Base-by-base conservation (phyloP, 2,113 vertebrate species). In the Phrynosoma platyrhinos region DNA sequence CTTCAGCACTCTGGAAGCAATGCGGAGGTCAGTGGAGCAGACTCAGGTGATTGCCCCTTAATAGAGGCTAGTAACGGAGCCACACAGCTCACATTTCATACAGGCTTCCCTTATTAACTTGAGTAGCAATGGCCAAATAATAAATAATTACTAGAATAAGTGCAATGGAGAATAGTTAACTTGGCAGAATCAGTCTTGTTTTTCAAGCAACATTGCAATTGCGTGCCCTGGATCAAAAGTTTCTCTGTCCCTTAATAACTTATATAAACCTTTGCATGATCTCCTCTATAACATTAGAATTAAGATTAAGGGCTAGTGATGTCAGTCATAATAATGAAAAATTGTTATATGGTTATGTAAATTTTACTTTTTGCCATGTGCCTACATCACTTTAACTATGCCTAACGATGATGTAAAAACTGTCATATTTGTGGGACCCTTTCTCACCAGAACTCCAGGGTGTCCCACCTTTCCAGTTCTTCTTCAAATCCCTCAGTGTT, bases 121-220 rank as follows among this genome's bases (percentile, higher is more conserved):
- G 84, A 9, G 58, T 78, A 52, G 40, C 40, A 68, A n/a, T 42
- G 18, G 25, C 66, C 40, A 55, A 79, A 52, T 55, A 16, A 40
- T 27, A 79, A 79, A 79, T 69, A 69, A 79, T 58, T 71, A n/a
- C 85, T 55, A 27, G 66, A 69, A 79, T 53, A 32, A 79, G 71
- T 71, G 85, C 64, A 87, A 47, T 2, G 36, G 47, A 36, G n/a
- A 87, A 66, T 71, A 55, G 47, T 36, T 74, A 25, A 72, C 69
- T 55, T 32, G 55, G 52, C 2, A 18, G 27, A 30, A 42, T 64
- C 55, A 78, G 32, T 78, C 75, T 66, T 30, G 42, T n/a, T 79
- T 68, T 32, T 86, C 9, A 69, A 78, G 32, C 32, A n/a, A 79
- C 30, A 23, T 55, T 12, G 5, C 79, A 4, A 47, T 86, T 52